phyloP scores from a whole-genome alignment of 1,140 invertebrate genomes.

The Hycleus cichorii region DNA sequence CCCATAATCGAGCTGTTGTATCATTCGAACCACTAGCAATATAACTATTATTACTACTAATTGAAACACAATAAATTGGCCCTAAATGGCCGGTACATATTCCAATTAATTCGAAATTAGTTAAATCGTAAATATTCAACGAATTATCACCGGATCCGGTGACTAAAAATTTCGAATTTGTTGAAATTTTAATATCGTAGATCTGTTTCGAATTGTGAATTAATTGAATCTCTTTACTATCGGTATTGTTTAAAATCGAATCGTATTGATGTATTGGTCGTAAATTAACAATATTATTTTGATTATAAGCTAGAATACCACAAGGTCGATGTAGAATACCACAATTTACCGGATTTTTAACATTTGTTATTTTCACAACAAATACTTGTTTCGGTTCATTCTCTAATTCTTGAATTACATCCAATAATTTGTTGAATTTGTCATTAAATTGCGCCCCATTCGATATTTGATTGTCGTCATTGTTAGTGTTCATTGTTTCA shows the following conservation, averaged over 20 bases:
- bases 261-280: conserved; percentile 25
- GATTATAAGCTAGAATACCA: conserved; percentile 30
- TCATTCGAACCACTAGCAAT: conserved; percentile 79
- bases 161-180: conserved; percentile 20
- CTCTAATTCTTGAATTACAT: conserved; percentile 6
- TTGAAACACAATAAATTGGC: conserved; percentile 79
- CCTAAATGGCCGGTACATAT: conserved; percentile 68
- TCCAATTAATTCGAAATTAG: conserved; percentile 19
- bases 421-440: conserved; percentile 7
- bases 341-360: conserved; percentile 29
- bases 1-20: conserved; percentile 77
- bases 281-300: conserved; percentile 29
- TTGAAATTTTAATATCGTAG: conserved; percentile 29
- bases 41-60: conserved; percentile 63
- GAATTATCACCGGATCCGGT: conserved; percentile 33
- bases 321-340: conserved; percentile 29
- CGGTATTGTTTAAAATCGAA: neutral
- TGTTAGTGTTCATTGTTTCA: neutral
- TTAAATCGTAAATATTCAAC: conserved; percentile 27
- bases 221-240: conserved; percentile 28
- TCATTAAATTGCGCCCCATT: conserved; percentile 10
- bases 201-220: conserved; percentile 30
- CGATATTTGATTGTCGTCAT: conserved; percentile 1
- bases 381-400: conserved; percentile 26
- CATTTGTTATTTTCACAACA: conserved; percentile 27